Conservation (phyloP, 37 sponge, comb jelly and placozoan species). For the Tethya wilhelma region DNA sequence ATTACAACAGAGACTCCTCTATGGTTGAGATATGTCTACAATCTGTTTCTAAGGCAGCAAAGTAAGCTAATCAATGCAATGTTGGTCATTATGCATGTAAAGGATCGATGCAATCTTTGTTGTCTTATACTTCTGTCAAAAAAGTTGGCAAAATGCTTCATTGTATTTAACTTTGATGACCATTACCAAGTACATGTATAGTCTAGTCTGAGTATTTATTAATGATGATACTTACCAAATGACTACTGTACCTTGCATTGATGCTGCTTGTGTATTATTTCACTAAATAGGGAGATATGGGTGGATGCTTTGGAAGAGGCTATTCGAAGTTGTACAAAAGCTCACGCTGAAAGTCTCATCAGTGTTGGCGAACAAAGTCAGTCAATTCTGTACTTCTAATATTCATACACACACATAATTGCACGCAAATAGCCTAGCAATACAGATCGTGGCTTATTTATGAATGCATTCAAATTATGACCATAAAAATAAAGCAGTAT, state of each 20-base stretch:
- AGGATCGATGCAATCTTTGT: background rate
- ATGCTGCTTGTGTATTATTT: too few relatives aligned
- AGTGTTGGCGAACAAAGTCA: too few relatives aligned
- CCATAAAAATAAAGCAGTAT: too few relatives aligned
- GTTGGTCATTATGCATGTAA: background rate
- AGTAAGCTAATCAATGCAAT: conserved; percentile 2
- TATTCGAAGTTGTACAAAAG: conserved; percentile 15
- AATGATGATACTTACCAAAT: too few relatives aligned
- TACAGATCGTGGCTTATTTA: too few relatives aligned
- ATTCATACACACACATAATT: too few relatives aligned
- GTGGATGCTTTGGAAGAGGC: conserved; percentile 25
- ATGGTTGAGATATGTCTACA: conserved; percentile 33
- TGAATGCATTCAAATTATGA: too few relatives aligned
- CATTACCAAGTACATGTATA: background rate
- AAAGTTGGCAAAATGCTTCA: background rate
- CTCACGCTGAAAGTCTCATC: conserved; percentile 10
- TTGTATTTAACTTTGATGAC: background rate
- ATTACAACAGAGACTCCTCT: conserved; percentile 12
- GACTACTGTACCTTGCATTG: too few relatives aligned
- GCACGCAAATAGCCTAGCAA: too few relatives aligned
- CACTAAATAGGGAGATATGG: conserved; percentile 49
- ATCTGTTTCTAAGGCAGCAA: conserved; percentile 52
- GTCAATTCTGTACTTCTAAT: too few relatives aligned
- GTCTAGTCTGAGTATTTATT: too few relatives aligned
- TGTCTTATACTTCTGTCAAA: background rate